Evolutionary conservation across 2,797 vertebrate genomes (phyloP).

Genomic region (Cyprinella venusta): DNA sequence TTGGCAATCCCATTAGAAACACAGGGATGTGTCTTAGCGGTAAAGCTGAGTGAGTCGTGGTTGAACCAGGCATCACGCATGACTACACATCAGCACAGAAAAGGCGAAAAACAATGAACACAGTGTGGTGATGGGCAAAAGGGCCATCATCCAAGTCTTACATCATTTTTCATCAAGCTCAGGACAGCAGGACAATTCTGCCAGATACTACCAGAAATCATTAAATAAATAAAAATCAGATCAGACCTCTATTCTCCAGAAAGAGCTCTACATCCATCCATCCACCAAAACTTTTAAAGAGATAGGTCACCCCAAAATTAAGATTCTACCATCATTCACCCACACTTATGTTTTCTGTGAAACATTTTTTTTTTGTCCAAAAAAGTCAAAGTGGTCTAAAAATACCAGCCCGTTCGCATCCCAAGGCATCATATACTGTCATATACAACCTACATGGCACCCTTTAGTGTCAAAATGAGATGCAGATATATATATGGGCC

Average conservation of each 20-base stretch:
- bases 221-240: conserved; percentile 1
- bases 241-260: conserved; percentile 34
- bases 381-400: neutral
- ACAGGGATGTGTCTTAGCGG: neutral
- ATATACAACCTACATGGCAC: too few relatives aligned
- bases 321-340: neutral
- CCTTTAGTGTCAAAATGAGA: too few relatives aligned
- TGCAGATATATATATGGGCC: too few relatives aligned
- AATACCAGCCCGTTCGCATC: too few relatives aligned
- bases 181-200: conserved; percentile 37
- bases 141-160: conserved; percentile 66
- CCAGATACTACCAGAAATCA: neutral
- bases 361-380: neutral
- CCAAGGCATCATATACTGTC: too few relatives aligned
- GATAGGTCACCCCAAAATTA: neutral
- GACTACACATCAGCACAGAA: conserved; percentile 65
- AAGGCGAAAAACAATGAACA: conserved; percentile 75
- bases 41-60: conserved; percentile 58
- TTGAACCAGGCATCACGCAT: conserved; percentile 65
- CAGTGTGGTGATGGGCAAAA: conserved; percentile 68
- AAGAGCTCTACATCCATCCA: conserved; percentile 5
- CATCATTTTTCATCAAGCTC: conserved; percentile 69
- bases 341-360: neutral
- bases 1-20: neutral
- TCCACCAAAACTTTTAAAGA: conserved; percentile 9